Evolutionary conservation across 1,140 invertebrate species (phyloP), one percentile per base, ranked within the genome.

Genomic region (Drosophila hydei): DNA sequence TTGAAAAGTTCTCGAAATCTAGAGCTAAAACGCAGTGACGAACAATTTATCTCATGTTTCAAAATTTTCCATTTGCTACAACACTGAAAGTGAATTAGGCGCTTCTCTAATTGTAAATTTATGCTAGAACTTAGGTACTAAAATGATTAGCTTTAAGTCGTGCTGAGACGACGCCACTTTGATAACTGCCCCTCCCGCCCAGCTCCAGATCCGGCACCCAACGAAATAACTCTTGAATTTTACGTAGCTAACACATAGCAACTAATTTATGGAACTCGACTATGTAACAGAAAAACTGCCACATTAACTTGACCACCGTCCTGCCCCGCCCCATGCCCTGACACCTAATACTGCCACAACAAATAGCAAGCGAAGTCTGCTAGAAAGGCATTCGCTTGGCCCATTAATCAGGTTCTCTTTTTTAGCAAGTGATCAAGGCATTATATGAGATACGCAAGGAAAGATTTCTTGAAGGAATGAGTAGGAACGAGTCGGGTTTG

Each of bases 31-130:
- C 18, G 62, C 68, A 69, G 64, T 69, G 70, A 69, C 73, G 50
- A 76, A 70, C 70, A 77, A 87, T 81, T 83, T 85, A 85, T 88
- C 83, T 88, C 83, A 88, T 88, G 79, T 80, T 88, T 83, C 59
- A 88, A 88, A 76, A 79, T 83, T 88, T 89, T 83, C 75, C 83
- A 81, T 83, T 56, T 67, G 62, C 45, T 74, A 70, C 42, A 74
- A 67, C 81, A 77, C 74, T 81, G 74, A 75, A 81, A 79, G 77
- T 84, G 74, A 85, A 88, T 87, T 81, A 87, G 81, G 81, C 83
- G 81, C 83, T 88, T 85, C 58, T 87, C 58, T 87, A 77, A 65
- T 76, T 85, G 71, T 85, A 85, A 87, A 73, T 73, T 81, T 75
- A 67, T 87, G 62, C 62, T 85, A 85, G 74, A 85, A 77, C 19